These are phyloP conservation scores for Leptodactylus fallax DNA, from an alignment of 2,797 vertebrate species.

Conservation along the genomic window DNA sequence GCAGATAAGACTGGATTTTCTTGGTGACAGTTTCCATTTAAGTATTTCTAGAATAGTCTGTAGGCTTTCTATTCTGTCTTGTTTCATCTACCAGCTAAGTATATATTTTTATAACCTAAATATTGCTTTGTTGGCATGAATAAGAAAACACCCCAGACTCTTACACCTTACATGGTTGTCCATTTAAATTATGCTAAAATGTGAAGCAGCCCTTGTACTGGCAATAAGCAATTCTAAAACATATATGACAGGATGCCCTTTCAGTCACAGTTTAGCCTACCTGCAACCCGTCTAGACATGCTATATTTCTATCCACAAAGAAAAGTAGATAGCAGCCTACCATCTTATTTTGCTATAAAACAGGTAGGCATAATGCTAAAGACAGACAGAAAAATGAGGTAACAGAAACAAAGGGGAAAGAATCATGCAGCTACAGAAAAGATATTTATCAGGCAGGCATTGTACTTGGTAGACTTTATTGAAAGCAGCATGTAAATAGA, in stretches of 20 bases:
- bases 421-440: neutral
- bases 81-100: neutral
- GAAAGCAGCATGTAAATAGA: conserved; percentile 48
- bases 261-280: neutral
- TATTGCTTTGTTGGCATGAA: neutral
- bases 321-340: neutral
- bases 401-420: conserved; percentile 31
- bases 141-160: neutral
- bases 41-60: neutral
- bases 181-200: neutral
- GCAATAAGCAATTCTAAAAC: neutral
- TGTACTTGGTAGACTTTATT: conserved; percentile 38
- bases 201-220: neutral
- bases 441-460: conserved; percentile 22
- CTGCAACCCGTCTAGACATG: neutral
- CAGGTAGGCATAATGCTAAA: conserved; percentile 4
- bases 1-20: neutral
- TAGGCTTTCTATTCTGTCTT: neutral
- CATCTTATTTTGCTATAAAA: neutral
- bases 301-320: neutral
- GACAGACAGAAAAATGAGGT: neutral
- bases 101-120: neutral
- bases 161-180: neutral
- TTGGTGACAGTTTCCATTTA: neutral
- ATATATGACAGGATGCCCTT: neutral